Base-by-base conservation (phyloP, 2,113 vertebrate species). In the Tetrax tetrax region DNA sequence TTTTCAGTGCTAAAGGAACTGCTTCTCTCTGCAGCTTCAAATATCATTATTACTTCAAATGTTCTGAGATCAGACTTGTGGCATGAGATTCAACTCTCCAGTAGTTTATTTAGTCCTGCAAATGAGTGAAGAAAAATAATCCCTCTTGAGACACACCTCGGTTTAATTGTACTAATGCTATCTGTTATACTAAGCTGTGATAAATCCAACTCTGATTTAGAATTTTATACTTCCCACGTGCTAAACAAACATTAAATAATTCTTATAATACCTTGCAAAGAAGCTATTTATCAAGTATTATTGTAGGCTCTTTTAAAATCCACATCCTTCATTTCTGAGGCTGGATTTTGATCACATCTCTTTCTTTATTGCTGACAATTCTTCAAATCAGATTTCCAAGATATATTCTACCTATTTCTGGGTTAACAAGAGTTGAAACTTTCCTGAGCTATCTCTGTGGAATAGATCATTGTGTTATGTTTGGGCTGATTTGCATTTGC, bases 401-500 rank as follows among this genome's bases (percentile, higher is more conserved):
- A 86, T 43, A 70, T 25, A 82, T 90, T 76, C n/a, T 37, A 80
- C 69, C 78, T 87, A 23, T 80, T 92, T 79, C 80, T 90, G 63
- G 68, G 35, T 60, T 95, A 88, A 90, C 63, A 82, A 75, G 71
- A 93, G 50, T 7, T 83, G 93, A 91, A 92, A 78, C 69, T 56
- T 93, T 83, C 79, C 85, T 10, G 48, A 93, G 74, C 25, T 74
- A 50, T 31, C 80, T 93, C 56, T n/a, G 2, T 23, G 27, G 65
- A 68, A 90, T 25, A 33, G 2, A 81, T 18, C 3, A 75, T 60
- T 89, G 27, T 87, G 66, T 68, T 82, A 72, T 18, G 66, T 87
- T 93, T 89, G 45, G 53, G 53, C 57, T 90, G 78, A 69, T 87
- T 87, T 89, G 78, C 88, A 84, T 94, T 97, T 94, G 69, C 79